These are phyloP conservation scores for Eledone cirrhosa DNA, from an alignment of 2,888 invertebrate genomes.

Conservation along the genomic window DNA sequence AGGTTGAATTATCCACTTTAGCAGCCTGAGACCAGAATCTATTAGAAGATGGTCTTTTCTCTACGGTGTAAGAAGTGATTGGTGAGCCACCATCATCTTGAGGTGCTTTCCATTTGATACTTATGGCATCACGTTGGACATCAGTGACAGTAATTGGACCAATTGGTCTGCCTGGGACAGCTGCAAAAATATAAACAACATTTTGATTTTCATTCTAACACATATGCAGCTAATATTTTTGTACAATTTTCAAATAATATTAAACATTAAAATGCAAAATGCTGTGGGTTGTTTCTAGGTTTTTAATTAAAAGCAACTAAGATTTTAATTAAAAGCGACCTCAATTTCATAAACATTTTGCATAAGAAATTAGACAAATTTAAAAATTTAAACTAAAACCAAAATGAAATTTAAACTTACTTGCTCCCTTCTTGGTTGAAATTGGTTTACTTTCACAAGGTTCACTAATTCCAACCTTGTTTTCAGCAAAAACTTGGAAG, in stretches of 20 bases:
- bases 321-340: too few relatives aligned
- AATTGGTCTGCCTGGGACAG: constrained; percentile 40
- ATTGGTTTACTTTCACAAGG: constrained; percentile 65
- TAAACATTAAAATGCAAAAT: too few relatives aligned
- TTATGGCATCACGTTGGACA: constrained; percentile 52
- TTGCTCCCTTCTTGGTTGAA: constrained; percentile 29
- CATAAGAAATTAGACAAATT: too few relatives aligned
- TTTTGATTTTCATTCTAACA: background rate
- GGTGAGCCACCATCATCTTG: constrained; percentile 62
- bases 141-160: constrained; percentile 42
- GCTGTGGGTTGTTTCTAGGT: too few relatives aligned
- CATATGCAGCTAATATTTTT: too few relatives aligned
- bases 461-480: constrained; percentile 84
- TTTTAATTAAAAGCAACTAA: too few relatives aligned
- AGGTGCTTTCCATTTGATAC: constrained; percentile 64
- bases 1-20: constrained; percentile 39
- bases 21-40: constrained; percentile 48
- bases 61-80: constrained; percentile 54
- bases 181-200: constrained; percentile 33
- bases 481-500: constrained; percentile 87
- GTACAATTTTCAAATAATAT: too few relatives aligned
- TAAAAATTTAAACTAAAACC: too few relatives aligned
- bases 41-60: constrained; percentile 61
- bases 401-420: constrained; percentile 9
- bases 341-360: too few relatives aligned